phyloP scores from a whole-genome alignment of 1,140 invertebrate species.

The Leptestheria dahalacensis region DNA sequence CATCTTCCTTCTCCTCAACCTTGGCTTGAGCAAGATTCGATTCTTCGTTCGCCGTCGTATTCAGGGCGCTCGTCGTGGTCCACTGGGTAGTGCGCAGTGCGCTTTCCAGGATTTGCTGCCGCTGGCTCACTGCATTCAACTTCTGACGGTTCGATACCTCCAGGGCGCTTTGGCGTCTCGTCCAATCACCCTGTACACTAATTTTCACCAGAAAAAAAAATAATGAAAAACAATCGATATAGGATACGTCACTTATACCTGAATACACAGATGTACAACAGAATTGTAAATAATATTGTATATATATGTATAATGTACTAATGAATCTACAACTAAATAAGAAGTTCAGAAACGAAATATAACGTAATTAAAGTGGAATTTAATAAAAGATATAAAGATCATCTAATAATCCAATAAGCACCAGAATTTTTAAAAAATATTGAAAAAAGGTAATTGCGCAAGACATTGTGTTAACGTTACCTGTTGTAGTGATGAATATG shows the following conservation, averaged over 20 bases:
- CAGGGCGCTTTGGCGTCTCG: conserved; percentile 18
- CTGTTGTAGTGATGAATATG: not conserved
- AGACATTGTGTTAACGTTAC: not conserved
- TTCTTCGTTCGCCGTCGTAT: too few species aligned
- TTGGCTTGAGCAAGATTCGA: too few species aligned
- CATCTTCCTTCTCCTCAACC: too few species aligned
- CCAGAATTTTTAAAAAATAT: too few species aligned
- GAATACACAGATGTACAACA: too few species aligned
- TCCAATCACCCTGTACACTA: conserved; percentile 18
- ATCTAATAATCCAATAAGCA: too few species aligned
- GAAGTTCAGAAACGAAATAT: conserved; percentile 3
- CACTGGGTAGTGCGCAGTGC: conserved; percentile 21
- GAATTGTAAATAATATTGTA: too few species aligned
- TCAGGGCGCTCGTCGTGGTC: conserved; percentile 18
- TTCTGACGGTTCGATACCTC: conserved; percentile 15
- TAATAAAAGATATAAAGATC: too few species aligned
- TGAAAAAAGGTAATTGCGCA: not conserved
- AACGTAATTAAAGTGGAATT: too few species aligned
- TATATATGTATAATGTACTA: too few species aligned
- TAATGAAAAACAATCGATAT: conserved; percentile 5
- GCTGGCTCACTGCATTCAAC: conserved; percentile 8
- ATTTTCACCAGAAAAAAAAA: conserved; percentile 16
- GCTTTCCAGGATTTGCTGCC: conserved; percentile 20
- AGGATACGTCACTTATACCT: too few species aligned
- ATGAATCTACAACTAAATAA: conserved; percentile 16